A percentile compares a stretch with the other conserved stretches of the same genome.
phyloP scores from a whole-genome alignment of 1,140 invertebrate genomes.

The Carcinoscorpius rotundicauda region DNA sequence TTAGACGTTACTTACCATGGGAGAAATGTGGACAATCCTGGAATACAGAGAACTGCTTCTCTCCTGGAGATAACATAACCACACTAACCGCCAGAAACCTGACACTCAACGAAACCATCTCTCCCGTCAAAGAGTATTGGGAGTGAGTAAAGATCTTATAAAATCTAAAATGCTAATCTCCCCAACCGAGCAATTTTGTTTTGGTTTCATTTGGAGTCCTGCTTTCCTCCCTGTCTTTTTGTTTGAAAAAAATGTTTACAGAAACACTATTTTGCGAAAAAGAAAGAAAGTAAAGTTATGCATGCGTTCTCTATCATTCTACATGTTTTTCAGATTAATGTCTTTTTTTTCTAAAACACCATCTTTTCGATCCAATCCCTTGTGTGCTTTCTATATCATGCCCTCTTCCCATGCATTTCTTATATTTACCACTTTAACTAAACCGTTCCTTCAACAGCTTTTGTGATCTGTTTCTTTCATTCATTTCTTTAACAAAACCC shows the following conservation, averaged over 20 bases:
- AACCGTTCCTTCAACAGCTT: no score
- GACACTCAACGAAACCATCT: constrained; percentile 23
- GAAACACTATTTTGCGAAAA: not conserved
- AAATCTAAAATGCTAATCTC: constrained; percentile 2
- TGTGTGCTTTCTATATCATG: not conserved
- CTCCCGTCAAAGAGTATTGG: constrained; percentile 39
- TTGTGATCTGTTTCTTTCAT: no score
- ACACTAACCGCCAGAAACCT: not conserved
- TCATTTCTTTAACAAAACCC: no score
- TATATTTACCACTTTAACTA: not conserved
- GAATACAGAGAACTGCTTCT: constrained; percentile 33
- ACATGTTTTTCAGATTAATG: not conserved
- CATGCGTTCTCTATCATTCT: not conserved
- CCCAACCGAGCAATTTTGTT: not conserved
- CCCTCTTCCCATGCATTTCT: not conserved
- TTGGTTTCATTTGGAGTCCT: not conserved
- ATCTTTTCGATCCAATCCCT: not conserved
- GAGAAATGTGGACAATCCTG: constrained; percentile 31
- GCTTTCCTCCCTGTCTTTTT: not conserved
- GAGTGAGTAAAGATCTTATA: constrained; percentile 29
- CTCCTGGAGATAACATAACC: constrained; percentile 11
- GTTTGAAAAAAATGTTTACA: not conserved
- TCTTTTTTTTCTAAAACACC: not conserved
- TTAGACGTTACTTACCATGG: constrained; percentile 27
- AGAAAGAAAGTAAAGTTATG: not conserved